Base-by-base conservation (phyloP, 2,797 vertebrate species). In the Lemur catta region DNA sequence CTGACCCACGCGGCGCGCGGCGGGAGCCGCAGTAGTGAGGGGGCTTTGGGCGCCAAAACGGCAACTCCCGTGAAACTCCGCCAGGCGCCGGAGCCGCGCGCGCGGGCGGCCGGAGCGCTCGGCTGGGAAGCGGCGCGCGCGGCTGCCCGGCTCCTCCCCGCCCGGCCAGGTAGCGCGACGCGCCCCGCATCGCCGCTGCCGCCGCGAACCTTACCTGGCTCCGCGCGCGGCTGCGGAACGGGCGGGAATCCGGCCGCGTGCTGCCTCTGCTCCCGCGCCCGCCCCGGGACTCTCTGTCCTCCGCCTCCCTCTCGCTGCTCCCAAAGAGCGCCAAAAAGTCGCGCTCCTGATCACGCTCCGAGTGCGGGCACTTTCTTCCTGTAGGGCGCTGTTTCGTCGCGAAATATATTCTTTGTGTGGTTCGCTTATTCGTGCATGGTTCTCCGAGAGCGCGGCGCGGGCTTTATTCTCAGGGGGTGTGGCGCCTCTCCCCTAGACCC, bases 401-500 rank as follows among this genome's bases (percentile, higher is more conserved):
- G 67, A 88, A 71, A 46, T 48, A 71, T 26, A 94, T n/a, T 81
- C 93, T 96, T 97, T 96, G 94, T 96, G 95, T 69, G 91, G 33
- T 69, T 94, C 35, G 55, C 84, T 71, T 92, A 6, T 52, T n/a
- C n/a, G 80, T 61, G 81, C 80, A 4, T 0, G 14, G 82, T 46
- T 91, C 90, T 71, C 57, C 0, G 52, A 76, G 92, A 50, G 67
- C 69, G 61, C 24, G 6, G 96, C 90, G 75, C 87, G 89, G 80
- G 93, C 87, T 97, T 96, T 96, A 96, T 94, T 94, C 90, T 93
- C 84, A 67, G 93, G 87, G 81, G 96, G 93, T 97, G 96, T 95
- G 95, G 93, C 92, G 72, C 93, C 81, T 95, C 74, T 26, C 35
- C 81, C 95, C 91, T 61, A 69, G 57, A 67, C n/a, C 78, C n/a